Conservation (phyloP, 2,888 invertebrate species). For the Caenorhabditis imperialis region DNA sequence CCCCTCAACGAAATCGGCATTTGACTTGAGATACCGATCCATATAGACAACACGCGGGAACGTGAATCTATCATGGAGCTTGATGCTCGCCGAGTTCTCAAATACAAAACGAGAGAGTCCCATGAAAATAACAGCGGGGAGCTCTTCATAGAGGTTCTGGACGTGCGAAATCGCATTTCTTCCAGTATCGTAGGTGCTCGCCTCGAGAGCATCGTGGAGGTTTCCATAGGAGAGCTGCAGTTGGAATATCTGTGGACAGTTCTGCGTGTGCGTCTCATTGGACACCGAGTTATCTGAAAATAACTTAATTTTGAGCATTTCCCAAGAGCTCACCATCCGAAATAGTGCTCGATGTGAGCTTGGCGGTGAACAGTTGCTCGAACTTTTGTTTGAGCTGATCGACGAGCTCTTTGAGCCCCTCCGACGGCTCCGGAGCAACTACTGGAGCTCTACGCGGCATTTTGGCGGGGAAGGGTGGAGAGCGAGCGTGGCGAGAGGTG, state of each 20-base stretch:
- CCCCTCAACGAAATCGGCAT: background rate
- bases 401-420: no score
- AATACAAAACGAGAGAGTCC: conserved; percentile 35
- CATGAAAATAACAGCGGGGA: conserved; percentile 52
- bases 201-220: conserved; percentile 58
- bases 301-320: no score
- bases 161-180: background rate
- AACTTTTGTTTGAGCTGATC: no score
- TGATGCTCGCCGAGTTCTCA: background rate
- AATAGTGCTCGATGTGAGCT: no score
- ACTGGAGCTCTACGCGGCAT: no score
- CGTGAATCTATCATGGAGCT: conserved; percentile 48
- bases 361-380: no score
- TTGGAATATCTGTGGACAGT: conserved; percentile 20
- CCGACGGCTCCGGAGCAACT: no score
- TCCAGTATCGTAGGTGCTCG: conserved; percentile 16
- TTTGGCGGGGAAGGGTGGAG: no score
- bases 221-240: conserved; percentile 29
- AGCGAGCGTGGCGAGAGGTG: no score
- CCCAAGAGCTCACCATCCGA: no score
- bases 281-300: background rate
- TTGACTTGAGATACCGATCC: conserved; percentile 54
- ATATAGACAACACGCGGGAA: conserved; percentile 47
- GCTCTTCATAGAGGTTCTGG: conserved; percentile 28
- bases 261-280: background rate